These are phyloP conservation scores for Deilephila elpenor DNA, from an alignment of 2,888 invertebrate genomes.

Conservation along the genomic window DNA sequence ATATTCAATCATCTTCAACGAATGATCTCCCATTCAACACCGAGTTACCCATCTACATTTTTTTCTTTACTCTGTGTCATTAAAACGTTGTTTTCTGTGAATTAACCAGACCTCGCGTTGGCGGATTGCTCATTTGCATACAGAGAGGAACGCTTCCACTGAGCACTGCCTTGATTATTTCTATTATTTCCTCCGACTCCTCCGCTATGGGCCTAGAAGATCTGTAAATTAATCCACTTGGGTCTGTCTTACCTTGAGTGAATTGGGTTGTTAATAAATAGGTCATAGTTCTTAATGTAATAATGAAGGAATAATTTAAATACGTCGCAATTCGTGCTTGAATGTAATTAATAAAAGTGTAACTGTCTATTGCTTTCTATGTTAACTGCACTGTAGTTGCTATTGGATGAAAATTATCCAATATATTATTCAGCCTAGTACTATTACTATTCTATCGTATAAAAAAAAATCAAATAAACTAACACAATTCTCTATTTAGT, in stretches of 20 bases:
- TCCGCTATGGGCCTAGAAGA: constrained; percentile 5
- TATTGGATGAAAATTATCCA: no score
- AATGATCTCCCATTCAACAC: not conserved
- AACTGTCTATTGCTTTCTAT: no score
- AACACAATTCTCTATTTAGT: not conserved
- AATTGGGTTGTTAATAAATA: no score
- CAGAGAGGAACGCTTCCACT: constrained; percentile 61
- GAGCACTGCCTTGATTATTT: constrained; percentile 63
- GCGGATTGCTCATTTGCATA: constrained; percentile 72
- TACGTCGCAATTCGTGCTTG: no score
- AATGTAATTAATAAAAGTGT: no score
- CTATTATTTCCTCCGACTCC: constrained; percentile 56
- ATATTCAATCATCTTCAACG: not conserved
- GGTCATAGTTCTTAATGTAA: no score
- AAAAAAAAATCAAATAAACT: not conserved
- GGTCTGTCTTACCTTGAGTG: no score
- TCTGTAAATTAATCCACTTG: constrained; percentile 25
- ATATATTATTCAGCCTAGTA: no score
- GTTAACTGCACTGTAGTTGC: no score
- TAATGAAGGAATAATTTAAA: no score
- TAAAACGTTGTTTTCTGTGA: constrained; percentile 67
- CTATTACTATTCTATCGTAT: no score
- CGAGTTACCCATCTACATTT: constrained; percentile 30
- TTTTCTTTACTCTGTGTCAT: constrained; percentile 53
- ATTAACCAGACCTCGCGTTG: constrained; percentile 65